These are phyloP conservation scores for Lacanobia oleracea DNA, from an alignment of 2,888 invertebrate species.

Conservation along the genomic window DNA sequence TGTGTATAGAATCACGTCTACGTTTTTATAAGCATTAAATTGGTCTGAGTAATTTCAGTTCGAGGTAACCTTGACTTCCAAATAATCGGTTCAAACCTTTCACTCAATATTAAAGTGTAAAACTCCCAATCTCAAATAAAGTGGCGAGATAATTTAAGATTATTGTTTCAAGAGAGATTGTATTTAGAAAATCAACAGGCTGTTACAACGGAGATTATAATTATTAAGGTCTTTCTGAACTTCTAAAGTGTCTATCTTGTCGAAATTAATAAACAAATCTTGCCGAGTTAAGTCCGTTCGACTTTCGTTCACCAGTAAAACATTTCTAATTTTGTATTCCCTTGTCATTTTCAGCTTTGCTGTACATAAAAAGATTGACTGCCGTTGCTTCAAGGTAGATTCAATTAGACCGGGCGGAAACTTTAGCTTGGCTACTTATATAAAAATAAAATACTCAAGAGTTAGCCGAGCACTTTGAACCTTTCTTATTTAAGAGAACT, in stretches of 20 bases:
- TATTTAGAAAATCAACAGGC: slow-evolving; percentile 36
- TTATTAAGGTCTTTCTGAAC: slow-evolving; percentile 38
- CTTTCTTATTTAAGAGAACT: slow-evolving; percentile 55
- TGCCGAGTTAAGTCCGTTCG: background rate
- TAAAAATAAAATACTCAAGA: slow-evolving; percentile 54
- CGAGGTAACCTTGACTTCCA: slow-evolving; percentile 8
- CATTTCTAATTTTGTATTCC: slow-evolving; percentile 31
- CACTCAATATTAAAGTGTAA: background rate
- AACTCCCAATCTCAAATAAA: slow-evolving; percentile 12
- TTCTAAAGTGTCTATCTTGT: slow-evolving; percentile 31
- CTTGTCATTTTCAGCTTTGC: slow-evolving; percentile 23
- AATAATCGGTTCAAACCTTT: background rate
- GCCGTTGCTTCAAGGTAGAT: slow-evolving; percentile 48
- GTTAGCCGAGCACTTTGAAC: slow-evolving; percentile 52
- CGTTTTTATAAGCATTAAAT: slow-evolving; percentile 16
- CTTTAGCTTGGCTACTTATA: slow-evolving; percentile 42
- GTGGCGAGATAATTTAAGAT: slow-evolving; percentile 14
- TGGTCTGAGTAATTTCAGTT: slow-evolving; percentile 6
- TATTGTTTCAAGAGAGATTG: slow-evolving; percentile 38
- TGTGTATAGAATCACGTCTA: background rate
- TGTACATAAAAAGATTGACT: slow-evolving; percentile 25
- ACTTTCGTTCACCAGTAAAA: slow-evolving; percentile 14
- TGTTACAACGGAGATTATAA: slow-evolving; percentile 38
- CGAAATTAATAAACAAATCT: slow-evolving; percentile 31
- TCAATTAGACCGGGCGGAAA: slow-evolving; percentile 61